Evolutionary conservation across 1,140 invertebrate genomes (phyloP), one percentile per base, ranked within the genome.

Genomic region (Scaptodrosophila lebanonensis): DNA sequence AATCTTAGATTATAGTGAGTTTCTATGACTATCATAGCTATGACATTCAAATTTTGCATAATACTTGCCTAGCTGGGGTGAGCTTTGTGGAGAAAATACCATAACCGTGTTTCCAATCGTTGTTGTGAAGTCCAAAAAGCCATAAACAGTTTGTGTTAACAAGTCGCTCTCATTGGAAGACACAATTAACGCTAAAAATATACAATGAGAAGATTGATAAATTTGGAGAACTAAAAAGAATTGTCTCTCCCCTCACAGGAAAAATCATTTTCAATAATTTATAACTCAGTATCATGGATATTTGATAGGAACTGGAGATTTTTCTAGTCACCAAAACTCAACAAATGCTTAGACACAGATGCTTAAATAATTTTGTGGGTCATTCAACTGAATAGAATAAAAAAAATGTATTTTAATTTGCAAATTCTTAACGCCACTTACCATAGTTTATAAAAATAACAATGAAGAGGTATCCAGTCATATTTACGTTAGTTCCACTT

Each of bases 111-210:
- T 94, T 39, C 95, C 95, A 62, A 97, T 95, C 3, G 94, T 94
- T 0, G 95, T 97, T 1, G 94, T 96, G 76, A 97, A 97, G 87
- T 97, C 95, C 49, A 95, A 93, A 88, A 97, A 97, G 36, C 96
- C 96, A 59, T 87, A 87, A 44, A 87, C 84, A 17, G 85, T 87
- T 70, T 87, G 86, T 3, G 86, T 87, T 13, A 86, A 48, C 32
- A 68, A 39, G 27, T 52, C 66, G 11, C 27, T 40, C 17, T 73
- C 64, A 9, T 38, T 48, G 32, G 50, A 68, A 9, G 56, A n/a
- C n/a, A n/a, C n/a, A n/a, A n/a, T n/a, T n/a, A n/a, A 56, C 18
- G 47, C 69, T 75, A 57, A 22, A 42, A 33, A 18, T 12, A 22
- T 17, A 17, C 27, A 29, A 6, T 9, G 9, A 29, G 27, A 5